phyloP scores from a whole-genome alignment of 2,888 invertebrate genomes.

The Conus canariensis region DNA sequence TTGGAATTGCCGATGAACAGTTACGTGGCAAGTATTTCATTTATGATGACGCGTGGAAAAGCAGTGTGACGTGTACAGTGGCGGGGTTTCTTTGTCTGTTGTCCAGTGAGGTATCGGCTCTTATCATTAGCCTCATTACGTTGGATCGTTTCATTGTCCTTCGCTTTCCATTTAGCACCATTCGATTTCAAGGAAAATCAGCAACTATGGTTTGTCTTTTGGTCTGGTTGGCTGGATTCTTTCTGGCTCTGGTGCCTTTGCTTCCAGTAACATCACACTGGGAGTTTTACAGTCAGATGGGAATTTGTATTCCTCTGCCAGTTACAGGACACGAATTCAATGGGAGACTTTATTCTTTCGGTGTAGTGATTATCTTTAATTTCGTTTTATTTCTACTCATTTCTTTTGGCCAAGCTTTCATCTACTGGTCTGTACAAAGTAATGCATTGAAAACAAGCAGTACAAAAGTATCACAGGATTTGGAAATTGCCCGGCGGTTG shows the following conservation, averaged over 20 bases:
- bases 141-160: slow-evolving; percentile 1
- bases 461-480: background rate
- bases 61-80: background rate
- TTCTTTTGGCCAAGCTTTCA: background rate
- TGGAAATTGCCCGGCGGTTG: background rate
- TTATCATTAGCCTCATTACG: slow-evolving; percentile 18
- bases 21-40: background rate
- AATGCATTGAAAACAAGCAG: background rate
- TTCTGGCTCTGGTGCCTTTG: slow-evolving; percentile 55
- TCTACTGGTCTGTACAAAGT: background rate
- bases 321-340: slow-evolving; percentile 72
- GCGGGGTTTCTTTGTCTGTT: background rate
- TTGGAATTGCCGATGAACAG: background rate
- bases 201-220: slow-evolving; percentile 57
- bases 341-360: slow-evolving; percentile 74
- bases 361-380: slow-evolving; percentile 16
- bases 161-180: background rate
- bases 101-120: slow-evolving; percentile 22
- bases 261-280: slow-evolving; percentile 46
- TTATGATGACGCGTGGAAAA: background rate
- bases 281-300: slow-evolving; percentile 70
- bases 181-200: slow-evolving; percentile 43
- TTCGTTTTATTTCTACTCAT: background rate
- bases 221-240: too few relatives aligned
- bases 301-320: slow-evolving; percentile 75